These are phyloP conservation scores for Stenoptilia bipunctidactyla DNA, from an alignment of 2,888 invertebrate species.

Conservation along the genomic window DNA sequence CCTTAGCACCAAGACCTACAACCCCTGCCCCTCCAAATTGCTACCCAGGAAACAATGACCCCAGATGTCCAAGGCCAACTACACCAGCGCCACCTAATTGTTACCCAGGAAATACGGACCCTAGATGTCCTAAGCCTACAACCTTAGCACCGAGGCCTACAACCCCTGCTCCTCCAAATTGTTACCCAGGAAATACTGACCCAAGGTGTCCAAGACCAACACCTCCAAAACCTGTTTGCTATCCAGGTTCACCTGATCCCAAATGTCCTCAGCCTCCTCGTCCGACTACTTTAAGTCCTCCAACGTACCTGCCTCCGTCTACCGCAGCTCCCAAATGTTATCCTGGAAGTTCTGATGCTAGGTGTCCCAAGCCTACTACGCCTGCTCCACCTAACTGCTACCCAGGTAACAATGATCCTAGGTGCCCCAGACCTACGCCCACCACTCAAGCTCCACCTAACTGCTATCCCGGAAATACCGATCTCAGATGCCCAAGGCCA, in stretches of 20 bases:
- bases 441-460: constrained; percentile 26
- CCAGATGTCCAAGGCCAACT: constrained; percentile 28
- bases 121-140: constrained; percentile 18
- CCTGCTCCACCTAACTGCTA: constrained; percentile 15
- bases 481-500: constrained; percentile 17
- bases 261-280: constrained; percentile 26
- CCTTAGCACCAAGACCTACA: too few relatives aligned
- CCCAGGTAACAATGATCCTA: constrained; percentile 25
- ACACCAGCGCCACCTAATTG: constrained; percentile 21
- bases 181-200: constrained; percentile 32
- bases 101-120: constrained; percentile 27
- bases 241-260: constrained; percentile 30
- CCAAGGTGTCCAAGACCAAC: constrained; percentile 26
- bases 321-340: constrained; percentile 21
- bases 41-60: constrained; percentile 34
- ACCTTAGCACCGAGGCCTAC: constrained; percentile 12
- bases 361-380: constrained; percentile 18
- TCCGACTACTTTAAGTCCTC: constrained; percentile 17
- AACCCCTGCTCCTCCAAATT: constrained; percentile 15
- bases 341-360: constrained; percentile 18
- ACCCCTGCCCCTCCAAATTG: constrained; percentile 16
- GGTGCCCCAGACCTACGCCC: constrained; percentile 26
- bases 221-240: constrained; percentile 20
- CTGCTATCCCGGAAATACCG: constrained; percentile 22
- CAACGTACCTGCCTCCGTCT: constrained; percentile 15